These are phyloP conservation scores for Gerris lacustris DNA, from an alignment of 2,888 invertebrate species.

Conservation along the genomic window DNA sequence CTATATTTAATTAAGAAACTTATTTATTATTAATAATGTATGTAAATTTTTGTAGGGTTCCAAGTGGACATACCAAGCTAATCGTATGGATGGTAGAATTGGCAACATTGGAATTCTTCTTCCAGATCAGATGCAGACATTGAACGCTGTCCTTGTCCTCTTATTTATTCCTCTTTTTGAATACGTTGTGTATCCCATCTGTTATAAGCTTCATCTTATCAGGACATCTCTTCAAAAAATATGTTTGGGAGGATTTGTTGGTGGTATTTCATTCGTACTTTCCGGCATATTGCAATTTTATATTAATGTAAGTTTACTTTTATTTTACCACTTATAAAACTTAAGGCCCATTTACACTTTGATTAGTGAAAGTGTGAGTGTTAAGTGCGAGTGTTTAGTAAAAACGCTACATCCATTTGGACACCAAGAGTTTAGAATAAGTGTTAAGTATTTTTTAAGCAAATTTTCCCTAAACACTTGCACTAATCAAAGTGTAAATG, in stretches of 20 bases:
- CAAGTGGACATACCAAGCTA: conserved; percentile 51
- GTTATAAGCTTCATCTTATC: conserved; percentile 54
- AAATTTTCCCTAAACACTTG: too few relatives aligned
- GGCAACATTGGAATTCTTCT: conserved; percentile 54
- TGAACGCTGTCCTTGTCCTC: conserved; percentile 77
- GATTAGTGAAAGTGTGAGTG: too few relatives aligned
- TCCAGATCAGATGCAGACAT: conserved; percentile 91
- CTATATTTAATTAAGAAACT: too few relatives aligned
- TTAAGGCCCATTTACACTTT: too few relatives aligned
- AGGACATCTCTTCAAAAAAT: conserved; percentile 75
- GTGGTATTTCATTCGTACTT: conserved; percentile 71
- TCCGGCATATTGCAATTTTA: conserved; percentile 52
- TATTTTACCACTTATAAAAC: too few relatives aligned
- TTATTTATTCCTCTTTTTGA: conserved; percentile 75
- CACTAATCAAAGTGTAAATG: too few relatives aligned
- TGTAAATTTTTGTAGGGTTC: conserved; percentile 28
- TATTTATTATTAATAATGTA: too few relatives aligned
- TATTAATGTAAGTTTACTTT: conserved; percentile 35
- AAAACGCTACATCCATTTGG: too few relatives aligned
- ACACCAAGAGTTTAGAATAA: too few relatives aligned
- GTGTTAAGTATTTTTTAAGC: too few relatives aligned
- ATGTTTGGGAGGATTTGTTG: conserved; percentile 73
- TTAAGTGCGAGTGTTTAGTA: too few relatives aligned
- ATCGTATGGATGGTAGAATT: conserved; percentile 70
- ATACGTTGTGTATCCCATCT: conserved; percentile 57